Evolutionary conservation across 2,888 invertebrate genomes (phyloP), one percentile per base, ranked within the genome.

Genomic region (Ariolimax columbianus): DNA sequence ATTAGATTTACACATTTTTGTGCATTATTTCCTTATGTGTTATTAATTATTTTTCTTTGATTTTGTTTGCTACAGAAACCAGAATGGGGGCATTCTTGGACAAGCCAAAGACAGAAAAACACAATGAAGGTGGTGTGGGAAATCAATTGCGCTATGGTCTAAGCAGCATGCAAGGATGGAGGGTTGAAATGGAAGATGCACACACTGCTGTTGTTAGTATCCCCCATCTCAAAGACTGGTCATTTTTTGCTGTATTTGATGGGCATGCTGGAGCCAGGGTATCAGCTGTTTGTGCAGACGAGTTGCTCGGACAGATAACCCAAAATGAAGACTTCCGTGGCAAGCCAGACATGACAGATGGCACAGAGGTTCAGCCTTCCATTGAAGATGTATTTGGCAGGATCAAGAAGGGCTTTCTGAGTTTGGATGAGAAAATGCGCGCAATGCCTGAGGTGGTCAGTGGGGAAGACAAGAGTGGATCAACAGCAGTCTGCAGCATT

Each of bases 211-310:
- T 97, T 92, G 96, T 96, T 70, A 96, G 97, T 90, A 95, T 98
- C 88, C 94, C 94, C 59, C 92, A 93, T 83, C 91, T 95, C 36
- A 94, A 94, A 86, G 93, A 94, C 80, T 95, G 95, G 95, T 94
- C 98, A 81, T 99, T 98, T 95, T 99, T 99, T 95, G 99, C 98
- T 30, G 98, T 99, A 82, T 99, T 99, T 94, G 99, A 99, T 95
- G 99, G 99, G 1, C 99, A 99, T 95, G 99, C 99, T 77, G 99
- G 99, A 82, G 97, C 94, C 38, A 91, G 93, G 86, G 98, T 98
- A 91, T 98, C 98, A 2, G 97, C 97, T 89, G 97, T 97, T 94
- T 98, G 98, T 95, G 97, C 93, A 43, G 92, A 92, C 47, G 92
- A 93, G 86, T 89, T 93, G 51, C 90, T 93, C 83, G 97, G 97